Base-by-base conservation (phyloP, 2,113 vertebrate genomes). In the Lanius collurio region DNA sequence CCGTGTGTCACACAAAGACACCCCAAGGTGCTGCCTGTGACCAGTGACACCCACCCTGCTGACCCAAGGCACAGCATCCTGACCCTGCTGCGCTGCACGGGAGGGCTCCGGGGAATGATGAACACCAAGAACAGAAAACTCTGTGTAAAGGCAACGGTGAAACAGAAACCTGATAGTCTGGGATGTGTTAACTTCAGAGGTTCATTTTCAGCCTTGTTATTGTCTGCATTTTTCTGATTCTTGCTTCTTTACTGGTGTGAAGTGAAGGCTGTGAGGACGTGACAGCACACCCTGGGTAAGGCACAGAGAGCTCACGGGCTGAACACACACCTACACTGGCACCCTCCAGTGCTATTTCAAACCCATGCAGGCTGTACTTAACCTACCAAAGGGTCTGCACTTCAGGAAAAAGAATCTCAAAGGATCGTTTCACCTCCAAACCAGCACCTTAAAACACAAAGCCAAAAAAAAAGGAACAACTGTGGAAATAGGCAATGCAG, bases 21-120 rank as follows among this genome's bases (percentile, higher is more conserved):
- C 13, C 5, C 18, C 0, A 7, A 39, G 60, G 4, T 4, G 35
- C 5, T 20, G 65, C 26, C 19, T 2, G 14, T 2, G 19, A 23
- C 1, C 35, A 27, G 35, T 2, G 67, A 41, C 42, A 53, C 23
- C 5, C 77, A 27, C 9, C 12, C n/a, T 16, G 42, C 37, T 23
- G 5, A 21, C 12, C 39, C 7, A 11, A 15, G 28, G 30, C 33
- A 14, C 24, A 11, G 42, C 2, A 1, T 9, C 65, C 81, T 23
- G 65, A 46, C 47, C 56, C 80, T 12, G 41, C 83, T 15, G 31
- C 1, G 41, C 5, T 2, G 13, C 9, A 50, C 5, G 2, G 11
- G 33, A n/a, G 15, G 9, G 15, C 10, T 83, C 55, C 1, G 4
- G 9, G 65, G n/a, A 83, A 81, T 19, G 67, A 27, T 0, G 33